Evolutionary conservation across 2,797 vertebrate genomes (phyloP), one percentile per base, ranked within the genome.

Genomic region (Helostoma temminkii): DNA sequence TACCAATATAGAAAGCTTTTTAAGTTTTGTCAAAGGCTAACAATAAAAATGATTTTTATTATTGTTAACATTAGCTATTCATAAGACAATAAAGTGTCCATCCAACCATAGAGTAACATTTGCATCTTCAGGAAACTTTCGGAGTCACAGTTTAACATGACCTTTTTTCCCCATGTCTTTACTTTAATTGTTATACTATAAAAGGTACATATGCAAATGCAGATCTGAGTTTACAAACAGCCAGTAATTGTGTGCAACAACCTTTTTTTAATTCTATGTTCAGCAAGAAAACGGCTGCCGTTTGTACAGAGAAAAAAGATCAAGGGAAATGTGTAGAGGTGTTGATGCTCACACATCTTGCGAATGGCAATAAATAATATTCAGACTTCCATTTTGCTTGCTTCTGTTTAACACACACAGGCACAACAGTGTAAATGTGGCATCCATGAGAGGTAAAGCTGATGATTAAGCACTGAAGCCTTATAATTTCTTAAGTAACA

Each of bases 401-500:
- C 30, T 21, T 36, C 39, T 36, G 48, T 60, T 24, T 5, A 41
- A 21, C 9, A 3, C 15, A 41, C 45, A 57, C 36, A 39, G 37
- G 46, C 39, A 42, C 45, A 58, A 68, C 22, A 19, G 62, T 43
- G 43, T 43, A 59, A 73, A 74, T 71, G 39, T 62, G 71, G 72
- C 69, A 52, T 15, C 61, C 36, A 36, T 78, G 74, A 80, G 74
- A 80, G 66, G 57, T 58, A 56, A 78, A 47, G 62, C 57, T 43
- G 36, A 58, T 62, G 39, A 22, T 80, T 81, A 63, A 65, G 64
- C 19, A 53, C 30, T 28, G 2, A 34, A 57, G 39, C 54, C 26
- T 22, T 65, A 47, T 82, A 59, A 82, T 84, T 71, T 80, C n/a
- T n/a, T n/a, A n/a, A n/a, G n/a, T 62, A 30, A 42, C 39, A 42